Evolutionary conservation across 2,888 invertebrate genomes (phyloP), one percentile per base, ranked within the genome.

Genomic region (Acholoe squamosa): DNA sequence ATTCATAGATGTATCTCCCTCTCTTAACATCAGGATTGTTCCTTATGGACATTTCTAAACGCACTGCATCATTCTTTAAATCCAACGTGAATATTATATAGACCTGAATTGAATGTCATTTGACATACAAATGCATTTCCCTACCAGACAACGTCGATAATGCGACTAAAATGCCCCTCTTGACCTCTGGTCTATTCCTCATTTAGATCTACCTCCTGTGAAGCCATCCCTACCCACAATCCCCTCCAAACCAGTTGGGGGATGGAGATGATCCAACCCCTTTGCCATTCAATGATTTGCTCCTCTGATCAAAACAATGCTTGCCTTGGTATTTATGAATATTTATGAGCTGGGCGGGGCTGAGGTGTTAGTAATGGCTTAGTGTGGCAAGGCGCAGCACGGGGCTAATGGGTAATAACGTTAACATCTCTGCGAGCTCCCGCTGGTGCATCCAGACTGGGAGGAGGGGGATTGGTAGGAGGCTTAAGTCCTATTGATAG

Each of bases 281-380:
- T 76, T 14, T 31, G 14, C 7, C 80, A 80, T 71, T 71, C 80
- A 80, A 80, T 43, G 80, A 80, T 34, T 43, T 34, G 43, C 34
- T 80, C 43, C 33, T 14, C 80, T 80, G 80, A 43, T 80, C 80
- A 80, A 43, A 80, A 80, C 43, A 43, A 43, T 43, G 80, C 80
- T n/a, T 22, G 77, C 33, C 28, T 33, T 80, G 0, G 25, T 12
- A 33, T 16, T 43, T 19, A 19, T 80, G 80, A 31, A 80, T 80
- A 80, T 80, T 80, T 80, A 80, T 43, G 76, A 80, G 80, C 14
- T 33, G 80, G 80, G 80, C 80, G 80, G 33, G 80, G 33, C 43
- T 16, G 33, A 14, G 80, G 80, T 80, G 34, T 80, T 43, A 80
- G 43, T 80, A 16, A 80, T 80, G 80, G 34, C 80, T 71, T n/a